phyloP scores from a whole-genome alignment of 2,888 invertebrate genomes.

The Molorchus minor region DNA sequence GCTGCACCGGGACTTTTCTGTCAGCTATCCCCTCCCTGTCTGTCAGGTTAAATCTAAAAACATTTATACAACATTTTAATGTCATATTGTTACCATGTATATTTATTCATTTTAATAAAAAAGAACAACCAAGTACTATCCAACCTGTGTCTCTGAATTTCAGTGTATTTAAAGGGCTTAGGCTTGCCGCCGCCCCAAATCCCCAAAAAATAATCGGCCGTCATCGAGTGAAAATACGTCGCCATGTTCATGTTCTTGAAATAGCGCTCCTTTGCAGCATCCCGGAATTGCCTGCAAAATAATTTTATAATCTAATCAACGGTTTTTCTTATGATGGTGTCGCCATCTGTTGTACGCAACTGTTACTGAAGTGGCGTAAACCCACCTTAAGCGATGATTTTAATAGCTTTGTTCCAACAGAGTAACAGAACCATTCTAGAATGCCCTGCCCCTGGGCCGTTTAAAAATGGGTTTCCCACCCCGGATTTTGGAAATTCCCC shows the following conservation, averaged over 20 bases:
- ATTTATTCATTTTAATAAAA: too few relatives aligned
- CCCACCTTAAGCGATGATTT: background rate
- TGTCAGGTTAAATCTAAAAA: slow-evolving; percentile 75
- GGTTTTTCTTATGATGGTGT: too few relatives aligned
- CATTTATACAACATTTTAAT: too few relatives aligned
- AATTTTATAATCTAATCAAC: too few relatives aligned
- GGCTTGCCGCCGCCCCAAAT: slow-evolving; percentile 95
- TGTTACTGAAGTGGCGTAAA: background rate
- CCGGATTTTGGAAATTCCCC: too few relatives aligned
- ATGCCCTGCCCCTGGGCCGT: too few relatives aligned
- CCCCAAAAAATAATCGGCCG: slow-evolving; percentile 97
- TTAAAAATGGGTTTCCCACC: too few relatives aligned
- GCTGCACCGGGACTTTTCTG: slow-evolving; percentile 94
- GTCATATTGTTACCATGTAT: too few relatives aligned
- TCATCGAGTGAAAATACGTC: slow-evolving; percentile 95
- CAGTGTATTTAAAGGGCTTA: slow-evolving; percentile 97
- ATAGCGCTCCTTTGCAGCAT: slow-evolving; percentile 93
- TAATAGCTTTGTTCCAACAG: too few relatives aligned
- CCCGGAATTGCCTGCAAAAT: slow-evolving; percentile 82
- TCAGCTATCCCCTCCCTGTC: slow-evolving; percentile 91
- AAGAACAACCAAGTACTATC: too few relatives aligned
- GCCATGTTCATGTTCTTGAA: slow-evolving; percentile 98
- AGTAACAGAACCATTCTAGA: too few relatives aligned
- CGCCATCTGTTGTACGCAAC: background rate
- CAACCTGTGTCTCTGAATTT: slow-evolving; percentile 86